Conservation (phyloP, 2,888 invertebrate genomes). For the Hemaris fuciformis region DNA sequence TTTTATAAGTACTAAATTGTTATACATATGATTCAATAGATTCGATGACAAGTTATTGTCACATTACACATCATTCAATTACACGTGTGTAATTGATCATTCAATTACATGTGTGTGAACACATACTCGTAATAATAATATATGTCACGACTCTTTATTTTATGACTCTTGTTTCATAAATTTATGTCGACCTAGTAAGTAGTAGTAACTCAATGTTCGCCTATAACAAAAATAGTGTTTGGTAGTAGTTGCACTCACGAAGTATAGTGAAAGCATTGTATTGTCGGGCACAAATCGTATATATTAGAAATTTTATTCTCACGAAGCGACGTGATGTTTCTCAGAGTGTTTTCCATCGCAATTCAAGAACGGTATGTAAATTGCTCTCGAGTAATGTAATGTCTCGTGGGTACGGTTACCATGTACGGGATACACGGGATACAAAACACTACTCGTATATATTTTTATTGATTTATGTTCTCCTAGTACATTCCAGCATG, state of each 20-base stretch:
- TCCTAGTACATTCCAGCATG: neutral
- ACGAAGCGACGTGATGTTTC: neutral
- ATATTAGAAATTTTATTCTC: slow-evolving; percentile 6
- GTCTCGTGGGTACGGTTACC: neutral
- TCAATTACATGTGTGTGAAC: too few relatives aligned
- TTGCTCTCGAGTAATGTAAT: neutral
- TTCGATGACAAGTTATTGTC: too few relatives aligned
- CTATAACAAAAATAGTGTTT: neutral
- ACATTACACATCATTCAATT: too few relatives aligned
- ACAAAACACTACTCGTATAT: too few relatives aligned
- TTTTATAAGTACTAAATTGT: too few relatives aligned
- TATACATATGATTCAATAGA: too few relatives aligned
- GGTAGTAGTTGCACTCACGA: neutral
- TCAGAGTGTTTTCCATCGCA: neutral
- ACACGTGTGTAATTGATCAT: too few relatives aligned
- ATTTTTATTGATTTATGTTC: neutral
- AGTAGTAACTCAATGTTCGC: neutral
- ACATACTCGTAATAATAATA: too few relatives aligned
- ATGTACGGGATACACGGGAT: neutral
- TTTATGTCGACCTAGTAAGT: too few relatives aligned
- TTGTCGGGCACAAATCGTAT: neutral
- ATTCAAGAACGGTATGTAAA: slow-evolving; percentile 2
- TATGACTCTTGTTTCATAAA: too few relatives aligned
- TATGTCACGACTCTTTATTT: too few relatives aligned
- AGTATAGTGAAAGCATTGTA: neutral